phyloP scores from a whole-genome alignment of 2,113 vertebrate genomes.

The Chloebia gouldiae region DNA sequence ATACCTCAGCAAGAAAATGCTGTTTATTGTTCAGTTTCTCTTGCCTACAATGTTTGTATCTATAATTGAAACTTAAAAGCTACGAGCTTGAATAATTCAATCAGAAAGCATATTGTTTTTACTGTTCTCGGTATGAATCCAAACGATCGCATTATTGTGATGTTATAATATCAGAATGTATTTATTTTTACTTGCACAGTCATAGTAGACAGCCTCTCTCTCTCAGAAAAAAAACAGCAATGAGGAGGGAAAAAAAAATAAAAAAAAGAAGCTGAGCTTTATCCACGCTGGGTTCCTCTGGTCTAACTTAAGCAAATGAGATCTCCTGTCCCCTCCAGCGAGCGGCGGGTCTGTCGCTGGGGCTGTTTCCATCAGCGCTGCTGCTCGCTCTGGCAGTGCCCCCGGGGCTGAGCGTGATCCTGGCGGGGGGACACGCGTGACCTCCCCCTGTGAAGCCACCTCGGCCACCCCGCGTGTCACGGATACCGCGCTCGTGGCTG shows the following conservation, averaged over 20 bases:
- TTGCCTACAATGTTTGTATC: slow-evolving; percentile 38
- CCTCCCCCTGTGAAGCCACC: slow-evolving; percentile 16
- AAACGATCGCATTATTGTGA: slow-evolving; percentile 64
- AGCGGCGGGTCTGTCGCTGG: background rate
- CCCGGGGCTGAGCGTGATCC: background rate
- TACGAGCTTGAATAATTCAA: slow-evolving; percentile 65
- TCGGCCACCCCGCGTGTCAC: background rate
- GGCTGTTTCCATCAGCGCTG: background rate
- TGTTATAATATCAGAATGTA: slow-evolving; percentile 57
- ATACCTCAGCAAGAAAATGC: slow-evolving; percentile 42
- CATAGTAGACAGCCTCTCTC: background rate
- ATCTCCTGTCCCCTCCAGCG: slow-evolving; percentile 35
- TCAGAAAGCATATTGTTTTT: slow-evolving; percentile 70
- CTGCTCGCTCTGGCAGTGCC: background rate
- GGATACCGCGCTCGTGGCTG: background rate
- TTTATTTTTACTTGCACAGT: slow-evolving; percentile 61
- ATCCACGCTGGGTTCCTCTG: background rate
- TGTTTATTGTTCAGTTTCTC: slow-evolving; percentile 51
- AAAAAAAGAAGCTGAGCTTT: background rate
- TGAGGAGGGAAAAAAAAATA: background rate
- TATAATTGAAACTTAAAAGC: slow-evolving; percentile 72
- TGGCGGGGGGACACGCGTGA: background rate
- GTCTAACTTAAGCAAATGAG: slow-evolving; percentile 57
- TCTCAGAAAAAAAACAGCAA: background rate
- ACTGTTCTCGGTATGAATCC: slow-evolving; percentile 61